Base-by-base conservation (phyloP, 2,113 vertebrate genomes). In the Chauna torquata region DNA sequence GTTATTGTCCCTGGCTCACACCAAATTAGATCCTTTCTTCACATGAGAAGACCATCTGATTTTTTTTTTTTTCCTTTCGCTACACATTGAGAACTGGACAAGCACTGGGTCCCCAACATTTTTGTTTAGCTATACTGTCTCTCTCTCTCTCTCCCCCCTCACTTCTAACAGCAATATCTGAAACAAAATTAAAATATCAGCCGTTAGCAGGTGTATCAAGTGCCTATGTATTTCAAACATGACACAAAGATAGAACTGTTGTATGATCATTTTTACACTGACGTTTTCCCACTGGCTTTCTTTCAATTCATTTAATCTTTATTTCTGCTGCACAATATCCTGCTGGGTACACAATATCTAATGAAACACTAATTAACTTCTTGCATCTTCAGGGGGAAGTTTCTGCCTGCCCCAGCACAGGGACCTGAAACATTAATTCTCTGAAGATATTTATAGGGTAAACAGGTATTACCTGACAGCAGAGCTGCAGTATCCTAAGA, bases 401-500 rank as follows among this genome's bases (percentile, higher is more conserved):
- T 96, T 86, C 82, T 5, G 1, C 79, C 78, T 22, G 42, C 49
- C 58, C 92, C 92, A 92, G 88, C 85, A 81, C 23, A 45, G 32
- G 28, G 68, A 83, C 42, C 50, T 52, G 75, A 94, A 93, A 78
- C 85, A 83, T 90, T 93, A 96, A 90, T 95, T 97, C 96, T 92
- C 95, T 88, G 49, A 88, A 92, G 92, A 81, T 96, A 96, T 94
- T 97, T 96, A 96, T 81, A 93, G 76, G 57, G 85, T 92, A 96
- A 96, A 96, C 95, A 96, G 96, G 96, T 95, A 97, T 95, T 97
- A 97, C 96, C 94, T 96, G 96, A 82, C 84, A 94, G 87, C 40
- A 96, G 92, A 95, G 96, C 91, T 96, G 96, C 96, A 96, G 96
- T 96, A 96, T 94, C 90, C 96, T 93, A 96, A 96, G 95, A 94